Base-by-base conservation (phyloP, 2,113 vertebrate genomes). In the pig (Sus scrofa) region DNA sequence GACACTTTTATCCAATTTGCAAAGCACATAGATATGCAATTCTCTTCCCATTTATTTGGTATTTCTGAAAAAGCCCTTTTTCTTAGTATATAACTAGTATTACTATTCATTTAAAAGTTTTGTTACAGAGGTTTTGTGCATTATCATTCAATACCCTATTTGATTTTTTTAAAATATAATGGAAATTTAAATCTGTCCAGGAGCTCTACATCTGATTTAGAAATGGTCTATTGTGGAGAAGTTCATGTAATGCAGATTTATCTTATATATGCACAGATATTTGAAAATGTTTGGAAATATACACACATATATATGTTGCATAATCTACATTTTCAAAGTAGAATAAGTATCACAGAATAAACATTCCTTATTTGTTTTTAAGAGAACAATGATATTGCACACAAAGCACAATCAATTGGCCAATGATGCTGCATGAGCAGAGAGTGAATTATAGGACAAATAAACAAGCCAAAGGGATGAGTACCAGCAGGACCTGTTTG, bases 151-250 rank as follows among this genome's bases (percentile, higher is more conserved):
- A 60, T 4, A 27, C 0, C 3, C 68, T 79, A 63, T 39, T 19
- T 74, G 26, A 65, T 91, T 82, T 74, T 85, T 94, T 95, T 39
- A 89, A 86, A 96, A 71, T 86, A 85, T 20, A 84, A 7, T 63
- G 83, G 34, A 60, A 27, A 71, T 96, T 83, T 89, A 63, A 44
- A 92, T n/a, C 34, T 89, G 63, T 86, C 19, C 70, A 65, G 86
- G 7, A 11, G 0, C 0, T 39, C 30, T 65, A 50, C 14, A 71
- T 90, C 92, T 85, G 16, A 77, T 91, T 95, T 77, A 65, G n/a
- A 70, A 92, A 82, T 77, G 4, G 1, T 67, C 16, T 83, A 15
- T 94, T 83, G 95, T 86, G 8, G 11, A 73, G 50, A 83, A 71
- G 58, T 58, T 73, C 94, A 60, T 56, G 0, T 68, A 50, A 62